These are phyloP conservation scores for Coregonus suidteri DNA, from an alignment of 2,797 vertebrate genomes.

Conservation along the genomic window DNA sequence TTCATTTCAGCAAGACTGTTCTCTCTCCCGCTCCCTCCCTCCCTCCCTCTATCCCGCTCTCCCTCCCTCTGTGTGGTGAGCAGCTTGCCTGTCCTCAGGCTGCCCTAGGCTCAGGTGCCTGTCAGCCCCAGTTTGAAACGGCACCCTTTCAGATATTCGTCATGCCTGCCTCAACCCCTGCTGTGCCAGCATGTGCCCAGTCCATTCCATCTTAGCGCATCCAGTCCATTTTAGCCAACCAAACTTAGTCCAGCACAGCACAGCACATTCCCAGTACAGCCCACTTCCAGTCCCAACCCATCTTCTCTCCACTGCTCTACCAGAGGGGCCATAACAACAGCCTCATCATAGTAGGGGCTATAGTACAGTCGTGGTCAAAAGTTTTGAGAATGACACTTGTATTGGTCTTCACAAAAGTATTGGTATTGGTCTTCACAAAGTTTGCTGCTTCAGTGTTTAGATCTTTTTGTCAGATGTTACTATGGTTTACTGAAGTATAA, in stretches of 20 bases:
- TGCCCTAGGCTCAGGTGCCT: constrained; percentile 91
- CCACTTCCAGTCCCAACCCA: constrained; percentile 41
- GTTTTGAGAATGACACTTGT: too few species aligned
- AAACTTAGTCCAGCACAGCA: constrained; percentile 44
- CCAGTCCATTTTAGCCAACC: constrained; percentile 72
- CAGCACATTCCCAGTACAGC: neutral
- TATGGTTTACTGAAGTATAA: too few species aligned
- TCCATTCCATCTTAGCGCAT: constrained; percentile 78
- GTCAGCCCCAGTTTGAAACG: constrained; percentile 82
- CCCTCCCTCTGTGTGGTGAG: constrained; percentile 40
- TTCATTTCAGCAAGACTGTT: neutral
- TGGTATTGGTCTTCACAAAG: too few species aligned
- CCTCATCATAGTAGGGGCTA: constrained; percentile 33
- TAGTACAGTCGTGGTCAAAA: too few species aligned
- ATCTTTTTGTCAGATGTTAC: too few species aligned
- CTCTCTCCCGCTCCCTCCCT: constrained; percentile 20
- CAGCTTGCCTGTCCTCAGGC: constrained; percentile 58
- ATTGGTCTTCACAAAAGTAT: too few species aligned
- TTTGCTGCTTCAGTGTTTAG: too few species aligned
- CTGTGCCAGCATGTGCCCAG: constrained; percentile 95
- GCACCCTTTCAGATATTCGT: constrained; percentile 93
- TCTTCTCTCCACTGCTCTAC: constrained; percentile 65
- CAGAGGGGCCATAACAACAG: constrained; percentile 70
- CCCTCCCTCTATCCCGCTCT: constrained; percentile 40
- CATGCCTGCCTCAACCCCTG: constrained; percentile 87